A percentile compares a stretch with the other conserved stretches of the same genome.
phyloP scores from a whole-genome alignment of 2,888 invertebrate genomes.

The Sympetrum striolatum region DNA sequence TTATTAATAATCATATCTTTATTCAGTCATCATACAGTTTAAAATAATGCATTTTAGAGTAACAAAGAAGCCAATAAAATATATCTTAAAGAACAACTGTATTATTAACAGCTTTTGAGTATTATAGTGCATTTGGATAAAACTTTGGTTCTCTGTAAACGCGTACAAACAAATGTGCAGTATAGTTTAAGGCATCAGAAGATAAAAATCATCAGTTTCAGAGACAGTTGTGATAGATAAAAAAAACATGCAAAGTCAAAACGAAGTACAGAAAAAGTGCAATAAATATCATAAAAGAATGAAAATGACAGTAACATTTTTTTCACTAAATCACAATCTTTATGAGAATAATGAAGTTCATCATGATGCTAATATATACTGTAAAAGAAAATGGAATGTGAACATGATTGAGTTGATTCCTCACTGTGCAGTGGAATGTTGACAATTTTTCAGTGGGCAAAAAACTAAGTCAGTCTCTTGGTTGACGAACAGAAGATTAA shows the following conservation, averaged over 20 bases:
- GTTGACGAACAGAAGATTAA: slow-evolving; percentile 70
- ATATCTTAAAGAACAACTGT: not conserved
- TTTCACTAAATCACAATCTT: too few relatives aligned
- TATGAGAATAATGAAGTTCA: not conserved
- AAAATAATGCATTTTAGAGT: not conserved
- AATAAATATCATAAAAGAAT: too few relatives aligned
- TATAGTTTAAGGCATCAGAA: not conserved
- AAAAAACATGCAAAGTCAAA: not conserved
- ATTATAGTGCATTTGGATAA: not conserved
- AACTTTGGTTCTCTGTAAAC: not conserved
- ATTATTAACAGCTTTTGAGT: not conserved
- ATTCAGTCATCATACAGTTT: not conserved
- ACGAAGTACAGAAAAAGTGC: too few relatives aligned
- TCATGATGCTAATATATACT: not conserved
- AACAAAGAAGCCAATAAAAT: not conserved
- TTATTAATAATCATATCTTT: not conserved
- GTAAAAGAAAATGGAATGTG: slow-evolving; percentile 6
- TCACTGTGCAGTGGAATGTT: not conserved
- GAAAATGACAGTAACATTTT: too few relatives aligned
- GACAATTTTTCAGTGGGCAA: slow-evolving; percentile 58
- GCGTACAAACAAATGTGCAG: not conserved
- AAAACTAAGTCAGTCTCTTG: slow-evolving; percentile 71
- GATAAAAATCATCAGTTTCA: not conserved
- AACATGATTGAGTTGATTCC: not conserved
- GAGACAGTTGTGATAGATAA: not conserved